Percentiles rank a stretch among this genome's conserved stretches.
phyloP scores from a whole-genome alignment of 2,113 vertebrate genomes.

The Platycercus adscitus region DNA sequence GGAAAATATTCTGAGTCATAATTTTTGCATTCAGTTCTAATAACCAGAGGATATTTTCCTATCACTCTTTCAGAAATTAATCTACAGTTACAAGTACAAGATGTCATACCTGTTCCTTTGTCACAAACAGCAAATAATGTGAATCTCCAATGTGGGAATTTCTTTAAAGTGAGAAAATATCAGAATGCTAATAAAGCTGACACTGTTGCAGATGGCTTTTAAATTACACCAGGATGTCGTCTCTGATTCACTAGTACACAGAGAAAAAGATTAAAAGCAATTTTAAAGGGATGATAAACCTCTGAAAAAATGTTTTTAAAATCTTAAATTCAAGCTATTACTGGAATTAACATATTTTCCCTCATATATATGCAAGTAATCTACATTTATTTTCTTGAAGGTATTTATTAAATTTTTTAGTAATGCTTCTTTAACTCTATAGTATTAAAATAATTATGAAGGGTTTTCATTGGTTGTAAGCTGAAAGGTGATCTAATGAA shows the following conservation, averaged over 20 bases:
- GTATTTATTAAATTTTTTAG: not conserved
- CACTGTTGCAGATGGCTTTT: not conserved
- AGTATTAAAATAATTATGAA: not conserved
- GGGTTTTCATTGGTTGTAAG: not conserved
- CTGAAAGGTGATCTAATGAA: not conserved
- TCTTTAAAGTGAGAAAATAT: not conserved
- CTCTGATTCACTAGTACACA: conserved; percentile 33
- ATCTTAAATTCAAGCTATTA: conserved; percentile 1
- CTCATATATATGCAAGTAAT: not conserved
- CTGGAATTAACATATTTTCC: conserved; percentile 15
- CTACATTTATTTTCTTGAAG: conserved; percentile 8
- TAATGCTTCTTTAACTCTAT: not conserved
- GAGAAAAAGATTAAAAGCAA: conserved; percentile 21
- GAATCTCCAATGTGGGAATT: not conserved
- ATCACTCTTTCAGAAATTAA: not conserved
- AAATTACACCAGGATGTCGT: not conserved
- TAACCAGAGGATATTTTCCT: not conserved
- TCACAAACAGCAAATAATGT: not conserved
- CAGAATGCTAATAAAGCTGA: not conserved
- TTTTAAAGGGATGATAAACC: conserved; percentile 24
- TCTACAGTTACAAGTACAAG: not conserved
- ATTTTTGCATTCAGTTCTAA: not conserved
- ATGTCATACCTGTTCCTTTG: not conserved
- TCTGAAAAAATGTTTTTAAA: not conserved
- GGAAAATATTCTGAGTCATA: not conserved